Evolutionary conservation across 2,797 vertebrate genomes (phyloP), one percentile per base, ranked within the genome.

Genomic region (Jordanella pulchra): DNA sequence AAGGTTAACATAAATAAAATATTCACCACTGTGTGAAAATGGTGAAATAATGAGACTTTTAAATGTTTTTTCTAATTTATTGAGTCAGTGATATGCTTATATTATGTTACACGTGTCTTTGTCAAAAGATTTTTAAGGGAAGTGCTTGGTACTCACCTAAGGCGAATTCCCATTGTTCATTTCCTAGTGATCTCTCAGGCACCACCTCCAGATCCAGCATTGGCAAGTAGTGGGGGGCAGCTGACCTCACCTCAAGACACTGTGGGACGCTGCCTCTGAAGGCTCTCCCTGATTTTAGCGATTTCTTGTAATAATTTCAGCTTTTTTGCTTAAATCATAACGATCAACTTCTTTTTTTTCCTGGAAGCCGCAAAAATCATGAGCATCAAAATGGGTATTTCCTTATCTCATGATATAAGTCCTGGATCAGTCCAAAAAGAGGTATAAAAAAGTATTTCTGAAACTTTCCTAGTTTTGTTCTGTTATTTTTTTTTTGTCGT

Each of bases 181-280:
- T 98, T 95, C 97, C 98, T 90, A 99, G 94, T 94, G 97, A 99
- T 86, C 98, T 96, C 94, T 99, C 98, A 91, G 98, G 97, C 81
- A 99, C 97, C 92, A 99, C 98, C 93, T 99, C 97, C 94, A 99
- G 95, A 95, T 99, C 98, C 93, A 99, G 97, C 98, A 99, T 99
- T 98, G 97, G 96, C 94, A 84, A 92, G 91, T 87, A 87, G 78
- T 90, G 74, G 84, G 68, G 85, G 82, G 64, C 83, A 72, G 84
- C 87, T 90, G 81, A 85, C 80, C 83, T 86, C 86, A 84, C 87
- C 89, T 89, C 76, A 83, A 84, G 72, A 91, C 89, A 84, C 88
- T 80, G 75, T 87, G 89, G 87, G 90, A 90, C 86, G 93, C 93
- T 85, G 81, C 80, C 86, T 82, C 69, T 84, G 63, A 73, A 67